Base-by-base conservation (phyloP, 1,140 invertebrate genomes). In the Bombus huntii region DNA sequence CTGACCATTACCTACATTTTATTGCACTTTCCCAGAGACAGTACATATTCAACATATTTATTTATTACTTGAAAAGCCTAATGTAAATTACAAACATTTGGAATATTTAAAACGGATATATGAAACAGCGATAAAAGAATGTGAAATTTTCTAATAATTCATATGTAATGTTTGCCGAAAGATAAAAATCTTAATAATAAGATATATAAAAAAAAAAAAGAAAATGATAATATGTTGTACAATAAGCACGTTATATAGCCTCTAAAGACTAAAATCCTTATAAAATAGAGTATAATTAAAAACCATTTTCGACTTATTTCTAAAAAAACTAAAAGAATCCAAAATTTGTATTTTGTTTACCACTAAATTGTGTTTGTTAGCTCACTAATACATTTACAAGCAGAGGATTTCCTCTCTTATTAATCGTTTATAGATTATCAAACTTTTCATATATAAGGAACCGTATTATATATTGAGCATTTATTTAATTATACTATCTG, bases 11-110 rank as follows among this genome's bases (percentile, higher is more conserved):
- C 89, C 10, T 85, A 92, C 83, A 88, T 88, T 93, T 94, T 94
- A 94, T 94, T 94, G 93, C 92, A 94, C 92, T 94, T 93, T 93
- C 92, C 93, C 92, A 93, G 90, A 91, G 86, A 92, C 89, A 91
- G 87, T 93, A 93, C 92, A 93, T 86, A 91, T 93, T 89, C 83
- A 86, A 83, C 68, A 87, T 81, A 83, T 68, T 87, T 53, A 73
- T 87, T 87, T 79, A 75, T 89, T 62, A 86, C 47, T 88, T 83
- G 47, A 53, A 81, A 88, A 85, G 6, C 74, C 82, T 77, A 59
- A 34, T 68, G 59, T 76, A 88, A 86, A 80, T 90, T 83, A 86
- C 83, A 90, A 85, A 81, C 78, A 83, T 75, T 57, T 59, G 39
- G 71, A 82, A 87, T 89, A 88, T 86, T 71, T 71, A 81, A 70